phyloP scores from a whole-genome alignment of 2,797 vertebrate genomes.

The Argya squamiceps region DNA sequence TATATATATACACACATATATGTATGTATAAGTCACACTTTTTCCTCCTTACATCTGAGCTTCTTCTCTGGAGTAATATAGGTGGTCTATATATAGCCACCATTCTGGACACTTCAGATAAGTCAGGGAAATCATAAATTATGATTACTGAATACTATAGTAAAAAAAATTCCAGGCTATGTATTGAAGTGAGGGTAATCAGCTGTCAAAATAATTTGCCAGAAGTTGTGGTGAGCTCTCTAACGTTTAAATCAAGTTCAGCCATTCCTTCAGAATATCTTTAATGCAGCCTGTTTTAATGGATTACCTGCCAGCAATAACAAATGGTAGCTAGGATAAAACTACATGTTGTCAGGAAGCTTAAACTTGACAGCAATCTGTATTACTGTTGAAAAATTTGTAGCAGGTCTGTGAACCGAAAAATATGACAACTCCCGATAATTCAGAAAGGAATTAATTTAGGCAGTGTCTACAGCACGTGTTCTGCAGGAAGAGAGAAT shows the following conservation, averaged over 20 bases:
- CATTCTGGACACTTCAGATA: neutral
- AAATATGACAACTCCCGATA: slow-evolving; percentile 48
- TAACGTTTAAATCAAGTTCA: neutral
- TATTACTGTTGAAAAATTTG: slow-evolving; percentile 6
- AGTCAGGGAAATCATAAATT: neutral
- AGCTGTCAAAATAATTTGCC: slow-evolving; percentile 9
- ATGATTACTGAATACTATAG: neutral
- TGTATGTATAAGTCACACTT: neutral
- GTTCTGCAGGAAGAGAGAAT: slow-evolving; percentile 41
- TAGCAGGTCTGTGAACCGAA: neutral
- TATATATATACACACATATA: neutral
- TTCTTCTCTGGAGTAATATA: neutral
- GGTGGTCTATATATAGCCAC: neutral
- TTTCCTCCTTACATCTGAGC: neutral
- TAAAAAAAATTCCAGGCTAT: neutral
- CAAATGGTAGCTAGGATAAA: slow-evolving; percentile 41
- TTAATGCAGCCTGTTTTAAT: slow-evolving; percentile 4
- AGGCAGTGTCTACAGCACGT: neutral
- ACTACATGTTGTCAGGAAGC: slow-evolving; percentile 8
- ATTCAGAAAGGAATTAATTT: slow-evolving; percentile 46
- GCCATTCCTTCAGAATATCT: slow-evolving; percentile 8
- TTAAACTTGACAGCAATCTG: slow-evolving; percentile 28
- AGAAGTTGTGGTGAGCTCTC: neutral
- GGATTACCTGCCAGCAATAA: slow-evolving; percentile 43
- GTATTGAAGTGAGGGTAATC: neutral